Percentiles rank a stretch among this genome's conserved stretches.
Conservation (phyloP, 1,140 invertebrate genomes). For the Pseudomyrmex cubaensis region DNA sequence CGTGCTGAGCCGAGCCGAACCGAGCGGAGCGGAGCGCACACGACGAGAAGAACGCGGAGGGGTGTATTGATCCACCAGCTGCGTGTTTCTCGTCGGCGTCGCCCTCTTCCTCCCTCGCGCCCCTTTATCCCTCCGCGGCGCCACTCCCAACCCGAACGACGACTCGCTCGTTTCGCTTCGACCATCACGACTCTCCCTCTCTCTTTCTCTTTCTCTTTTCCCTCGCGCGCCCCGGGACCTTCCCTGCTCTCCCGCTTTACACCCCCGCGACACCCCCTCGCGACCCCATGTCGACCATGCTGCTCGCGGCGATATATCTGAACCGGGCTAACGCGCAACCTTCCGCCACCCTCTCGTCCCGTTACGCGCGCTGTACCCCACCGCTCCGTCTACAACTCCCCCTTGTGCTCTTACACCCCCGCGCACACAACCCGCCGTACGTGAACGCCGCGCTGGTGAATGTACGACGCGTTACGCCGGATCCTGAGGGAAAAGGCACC, state of each 20-base stretch:
- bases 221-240: constrained; percentile 3
- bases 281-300: constrained; percentile 43
- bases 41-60: constrained; percentile 61
- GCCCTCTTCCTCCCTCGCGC: background rate
- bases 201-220: constrained; percentile 2
- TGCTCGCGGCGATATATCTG: constrained; percentile 63
- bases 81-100: constrained; percentile 78
- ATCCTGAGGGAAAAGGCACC: constrained; percentile 42
- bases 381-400: background rate
- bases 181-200: constrained; percentile 15
- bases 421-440: constrained; percentile 13
- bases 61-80: constrained; percentile 85
- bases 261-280: constrained; percentile 29
- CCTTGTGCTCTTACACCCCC: background rate
- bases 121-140: constrained; percentile 8
- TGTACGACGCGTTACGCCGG: constrained; percentile 42
- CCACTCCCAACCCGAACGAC: constrained; percentile 58
- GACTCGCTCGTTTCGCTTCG: constrained; percentile 44
- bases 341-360: constrained; percentile 1
- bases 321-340: constrained; percentile 58
- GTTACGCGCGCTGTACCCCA: background rate
- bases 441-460: constrained; percentile 37
- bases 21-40: constrained; percentile 25
- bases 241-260: constrained; percentile 2
- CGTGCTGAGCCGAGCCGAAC: constrained; percentile 16